phyloP scores from a whole-genome alignment of 1,140 invertebrate genomes.

The Sitobion miscanthi region DNA sequence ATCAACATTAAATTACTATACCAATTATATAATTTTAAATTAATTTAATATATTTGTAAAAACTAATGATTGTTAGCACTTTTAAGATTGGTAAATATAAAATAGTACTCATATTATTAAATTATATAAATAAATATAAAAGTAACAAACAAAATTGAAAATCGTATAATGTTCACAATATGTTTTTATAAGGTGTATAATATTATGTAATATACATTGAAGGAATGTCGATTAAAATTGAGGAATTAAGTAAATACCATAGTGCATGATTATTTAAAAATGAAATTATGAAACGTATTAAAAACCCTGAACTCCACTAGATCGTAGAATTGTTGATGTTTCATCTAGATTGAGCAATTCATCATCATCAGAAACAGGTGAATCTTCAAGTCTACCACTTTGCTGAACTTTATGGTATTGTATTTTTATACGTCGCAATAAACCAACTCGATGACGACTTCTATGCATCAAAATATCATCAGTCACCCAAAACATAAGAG shows the following conservation, averaged over 20 bases:
- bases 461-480: slow-evolving; percentile 79
- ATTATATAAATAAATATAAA: background rate
- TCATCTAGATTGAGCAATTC: slow-evolving; percentile 56
- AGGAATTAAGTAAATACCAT: slow-evolving; percentile 36
- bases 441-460: slow-evolving; percentile 61
- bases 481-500: slow-evolving; percentile 83
- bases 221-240: slow-evolving; percentile 33
- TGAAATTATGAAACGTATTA: background rate
- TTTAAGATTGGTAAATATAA: background rate
- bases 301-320: slow-evolving; percentile 38
- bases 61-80: background rate
- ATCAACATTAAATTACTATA: background rate
- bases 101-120: background rate
- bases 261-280: slow-evolving; percentile 37
- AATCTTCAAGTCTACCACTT: slow-evolving; percentile 33
- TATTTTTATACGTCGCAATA: slow-evolving; percentile 64
- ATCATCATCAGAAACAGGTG: slow-evolving; percentile 47
- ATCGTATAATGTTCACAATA: background rate
- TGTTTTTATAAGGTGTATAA: background rate
- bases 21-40: background rate
- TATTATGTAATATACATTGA: background rate
- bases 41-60: background rate
- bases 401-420: slow-evolving; percentile 64
- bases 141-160: background rate
- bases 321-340: slow-evolving; percentile 42